Evolutionary conservation across 2,113 vertebrate genomes (phyloP), one percentile per base, ranked within the genome.

Genomic region (Centropristis striata): DNA sequence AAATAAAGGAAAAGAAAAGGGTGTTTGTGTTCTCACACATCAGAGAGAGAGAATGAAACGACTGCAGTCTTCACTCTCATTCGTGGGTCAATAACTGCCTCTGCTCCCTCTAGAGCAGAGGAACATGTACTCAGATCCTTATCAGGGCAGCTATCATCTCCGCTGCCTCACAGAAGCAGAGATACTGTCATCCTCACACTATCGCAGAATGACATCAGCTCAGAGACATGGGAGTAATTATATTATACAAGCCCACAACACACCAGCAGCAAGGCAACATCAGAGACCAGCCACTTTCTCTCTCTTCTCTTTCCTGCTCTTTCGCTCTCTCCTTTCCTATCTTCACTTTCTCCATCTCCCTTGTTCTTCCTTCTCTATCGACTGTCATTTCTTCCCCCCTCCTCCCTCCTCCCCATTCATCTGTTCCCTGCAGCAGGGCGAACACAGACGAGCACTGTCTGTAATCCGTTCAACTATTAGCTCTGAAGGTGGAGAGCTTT

Each of bases 61-160:
- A 82, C 78, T 85, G 72, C 78, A 75, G 80, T 76, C 60, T 85
- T 93, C 91, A 79, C 92, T 94, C 91, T 92, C 84, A 70, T 80
- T 84, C 78, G 64, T 78, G 90, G 94, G 95, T 96, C 93, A 95
- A 95, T 95, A 96, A 86, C 87, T 83, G 84, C 84, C 83, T 76
- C 59, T 86, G 85, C 89, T 93, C 93, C 87, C 86, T 90, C 84
- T 94, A 81, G 94, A 93, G 92, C 88, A 90, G 86, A 63, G 90
- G 83, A 87, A 87, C 94, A 92, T 94, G 91, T 93, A 94, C 92
- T 92, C 93, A 94, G 93, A 95, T 96, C 80, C 91, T 94, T 96
- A 96, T 97, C 94, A 75, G 95, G 71, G 93, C 93, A 93, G 87
- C 92, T 88, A 95, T 92, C 88, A 92, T 90, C 88, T 82, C 68